Evolutionary conservation across 2,797 vertebrate genomes (phyloP).

Genomic region (Adelosebastes latens): DNA sequence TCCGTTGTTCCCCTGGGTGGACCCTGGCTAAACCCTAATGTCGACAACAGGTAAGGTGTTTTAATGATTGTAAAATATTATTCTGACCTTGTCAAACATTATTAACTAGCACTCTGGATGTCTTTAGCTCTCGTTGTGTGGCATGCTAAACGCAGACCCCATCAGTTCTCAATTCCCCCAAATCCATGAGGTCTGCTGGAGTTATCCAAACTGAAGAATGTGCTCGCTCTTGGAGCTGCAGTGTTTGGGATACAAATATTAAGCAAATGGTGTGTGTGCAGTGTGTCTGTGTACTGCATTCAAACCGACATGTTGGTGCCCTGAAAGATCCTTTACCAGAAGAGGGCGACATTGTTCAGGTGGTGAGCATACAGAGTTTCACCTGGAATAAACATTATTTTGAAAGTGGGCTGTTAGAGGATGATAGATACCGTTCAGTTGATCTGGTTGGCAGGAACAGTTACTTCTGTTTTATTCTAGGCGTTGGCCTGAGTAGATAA

Average conservation of each 20-base stretch:
- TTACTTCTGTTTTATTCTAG: constrained; percentile 4
- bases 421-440: constrained; percentile 3
- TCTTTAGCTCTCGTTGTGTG: not conserved
- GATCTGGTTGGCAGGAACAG: not conserved
- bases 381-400: constrained; percentile 4
- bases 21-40: constrained; percentile 53
- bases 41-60: constrained; percentile 47
- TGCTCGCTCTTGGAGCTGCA: not conserved
- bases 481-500: not conserved
- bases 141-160: not conserved
- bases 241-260: not conserved
- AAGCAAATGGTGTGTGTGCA: not conserved
- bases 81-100: not conserved
- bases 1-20: constrained; percentile 11
- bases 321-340: constrained; percentile 30
- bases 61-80: not conserved
- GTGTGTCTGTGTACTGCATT: not conserved
- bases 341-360: constrained; percentile 66
- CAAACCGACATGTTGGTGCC: not conserved
- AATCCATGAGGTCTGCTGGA: not conserved
- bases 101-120: not conserved
- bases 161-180: not conserved
- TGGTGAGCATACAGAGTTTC: not conserved
- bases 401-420: not conserved
- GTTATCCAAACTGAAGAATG: not conserved